Conservation (phyloP, 2,113 vertebrate genomes). For the Otis tarda region DNA sequence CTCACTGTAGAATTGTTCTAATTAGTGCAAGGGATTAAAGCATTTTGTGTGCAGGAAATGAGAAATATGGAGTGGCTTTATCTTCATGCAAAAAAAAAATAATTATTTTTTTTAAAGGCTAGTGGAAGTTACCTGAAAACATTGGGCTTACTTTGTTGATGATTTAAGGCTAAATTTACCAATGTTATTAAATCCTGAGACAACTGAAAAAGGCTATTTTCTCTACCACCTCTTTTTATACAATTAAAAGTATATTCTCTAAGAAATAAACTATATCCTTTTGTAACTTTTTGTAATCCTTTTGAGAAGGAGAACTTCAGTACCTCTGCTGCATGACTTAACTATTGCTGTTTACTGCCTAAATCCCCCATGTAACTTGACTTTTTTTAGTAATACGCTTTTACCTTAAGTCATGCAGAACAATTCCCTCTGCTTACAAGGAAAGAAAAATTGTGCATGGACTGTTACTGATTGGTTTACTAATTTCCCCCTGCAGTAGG, state of each 20-base stretch:
- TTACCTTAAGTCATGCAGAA: constrained; percentile 37
- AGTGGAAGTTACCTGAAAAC: neutral
- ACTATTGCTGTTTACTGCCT: neutral
- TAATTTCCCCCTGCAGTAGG: neutral
- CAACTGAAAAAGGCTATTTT: neutral
- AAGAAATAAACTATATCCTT: neutral
- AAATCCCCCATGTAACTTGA: neutral
- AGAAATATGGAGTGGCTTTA: neutral
- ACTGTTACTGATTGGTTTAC: constrained; percentile 1
- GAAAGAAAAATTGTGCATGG: constrained; percentile 7
- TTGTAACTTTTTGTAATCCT: neutral
- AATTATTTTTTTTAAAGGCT: neutral
- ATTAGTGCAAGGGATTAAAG: constrained; percentile 13
- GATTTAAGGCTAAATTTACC: neutral
- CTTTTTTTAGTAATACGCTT: neutral
- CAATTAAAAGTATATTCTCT: neutral
- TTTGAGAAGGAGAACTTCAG: neutral
- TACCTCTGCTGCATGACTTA: neutral
- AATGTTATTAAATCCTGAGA: neutral
- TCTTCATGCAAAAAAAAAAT: neutral
- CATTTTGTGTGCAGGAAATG: neutral
- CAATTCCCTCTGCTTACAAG: constrained; percentile 24
- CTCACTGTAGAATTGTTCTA: neutral
- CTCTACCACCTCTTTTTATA: neutral
- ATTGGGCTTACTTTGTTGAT: neutral